phyloP scores from a whole-genome alignment of 1,140 invertebrate species.

The Sarcophaga bullata region DNA sequence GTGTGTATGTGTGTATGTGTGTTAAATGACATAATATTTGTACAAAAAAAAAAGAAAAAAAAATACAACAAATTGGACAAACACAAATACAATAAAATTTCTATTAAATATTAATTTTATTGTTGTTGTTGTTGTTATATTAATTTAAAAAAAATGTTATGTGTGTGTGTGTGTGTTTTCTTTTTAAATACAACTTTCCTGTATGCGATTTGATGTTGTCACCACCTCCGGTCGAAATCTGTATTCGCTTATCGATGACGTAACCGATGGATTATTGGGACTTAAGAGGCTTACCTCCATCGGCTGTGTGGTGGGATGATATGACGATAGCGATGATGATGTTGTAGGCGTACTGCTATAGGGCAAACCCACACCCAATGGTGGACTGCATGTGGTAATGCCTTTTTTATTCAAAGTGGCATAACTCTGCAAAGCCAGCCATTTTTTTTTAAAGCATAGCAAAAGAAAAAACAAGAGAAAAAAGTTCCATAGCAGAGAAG shows the following conservation, averaged over 20 bases:
- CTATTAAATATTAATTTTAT: not conserved
- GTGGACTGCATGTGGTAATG: slow-evolving; percentile 64
- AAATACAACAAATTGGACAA: not conserved
- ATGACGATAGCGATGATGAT: slow-evolving; percentile 57
- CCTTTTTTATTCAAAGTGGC: slow-evolving; percentile 64
- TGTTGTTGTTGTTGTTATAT: not conserved
- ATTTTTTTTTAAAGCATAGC: not conserved
- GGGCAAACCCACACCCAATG: slow-evolving; percentile 52
- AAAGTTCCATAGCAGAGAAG: too few species aligned
- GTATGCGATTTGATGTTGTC: slow-evolving; percentile 83
- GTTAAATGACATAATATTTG: not conserved
- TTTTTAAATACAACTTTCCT: slow-evolving; percentile 87
- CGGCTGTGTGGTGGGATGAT: slow-evolving; percentile 62
- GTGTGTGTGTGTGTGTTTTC: not conserved
- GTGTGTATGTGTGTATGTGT: too few species aligned
- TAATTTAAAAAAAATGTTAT: not conserved
- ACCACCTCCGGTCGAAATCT: slow-evolving; percentile 79
- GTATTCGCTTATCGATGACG: slow-evolving; percentile 71
- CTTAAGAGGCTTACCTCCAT: slow-evolving; percentile 65
- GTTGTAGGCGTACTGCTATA: slow-evolving; percentile 56
- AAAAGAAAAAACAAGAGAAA: not conserved
- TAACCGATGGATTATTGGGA: slow-evolving; percentile 67
- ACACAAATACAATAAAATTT: not conserved
- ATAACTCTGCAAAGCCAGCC: slow-evolving; percentile 56
- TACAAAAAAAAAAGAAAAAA: not conserved